These are phyloP conservation scores for Magallana ariakensis DNA, from an alignment of 1,140 invertebrate genomes.

Conservation along the genomic window DNA sequence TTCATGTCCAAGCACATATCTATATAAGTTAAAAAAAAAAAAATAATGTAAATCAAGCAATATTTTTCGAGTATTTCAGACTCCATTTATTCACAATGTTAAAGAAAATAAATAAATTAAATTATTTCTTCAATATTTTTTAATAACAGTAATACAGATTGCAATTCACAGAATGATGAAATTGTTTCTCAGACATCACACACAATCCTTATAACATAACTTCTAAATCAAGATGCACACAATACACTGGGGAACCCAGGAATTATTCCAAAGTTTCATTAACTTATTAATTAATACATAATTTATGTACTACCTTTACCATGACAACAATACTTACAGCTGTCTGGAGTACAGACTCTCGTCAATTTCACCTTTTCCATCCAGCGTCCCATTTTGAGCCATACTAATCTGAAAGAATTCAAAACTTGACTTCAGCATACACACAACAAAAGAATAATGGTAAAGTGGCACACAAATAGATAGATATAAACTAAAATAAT, in stretches of 20 bases:
- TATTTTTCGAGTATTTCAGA: no score
- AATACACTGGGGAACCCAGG: neutral
- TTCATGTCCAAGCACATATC: slow-evolving; percentile 96
- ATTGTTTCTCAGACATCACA: no score
- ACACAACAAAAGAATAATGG: no score
- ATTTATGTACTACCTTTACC: neutral
- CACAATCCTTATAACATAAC: no score
- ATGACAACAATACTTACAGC: slow-evolving; percentile 83
- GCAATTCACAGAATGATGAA: no score
- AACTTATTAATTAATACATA: neutral
- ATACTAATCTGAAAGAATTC: slow-evolving; percentile 67
- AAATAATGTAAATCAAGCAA: no score
- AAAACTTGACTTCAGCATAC: neutral
- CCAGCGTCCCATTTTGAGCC: slow-evolving; percentile 70
- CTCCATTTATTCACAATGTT: no score
- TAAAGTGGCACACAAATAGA: no score
- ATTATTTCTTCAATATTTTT: neutral
- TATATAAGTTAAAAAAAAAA: slow-evolving; percentile 61
- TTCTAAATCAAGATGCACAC: neutral
- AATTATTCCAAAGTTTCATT: neutral
- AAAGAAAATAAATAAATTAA: neutral
- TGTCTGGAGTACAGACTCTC: slow-evolving; percentile 97
- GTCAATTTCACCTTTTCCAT: slow-evolving; percentile 85
- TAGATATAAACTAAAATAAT: no score
- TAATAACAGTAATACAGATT: neutral